Evolutionary conservation across 2,888 invertebrate genomes (phyloP), one percentile per base, ranked within the genome.

Genomic region (Ashinkailepas kermadecensis): DNA sequence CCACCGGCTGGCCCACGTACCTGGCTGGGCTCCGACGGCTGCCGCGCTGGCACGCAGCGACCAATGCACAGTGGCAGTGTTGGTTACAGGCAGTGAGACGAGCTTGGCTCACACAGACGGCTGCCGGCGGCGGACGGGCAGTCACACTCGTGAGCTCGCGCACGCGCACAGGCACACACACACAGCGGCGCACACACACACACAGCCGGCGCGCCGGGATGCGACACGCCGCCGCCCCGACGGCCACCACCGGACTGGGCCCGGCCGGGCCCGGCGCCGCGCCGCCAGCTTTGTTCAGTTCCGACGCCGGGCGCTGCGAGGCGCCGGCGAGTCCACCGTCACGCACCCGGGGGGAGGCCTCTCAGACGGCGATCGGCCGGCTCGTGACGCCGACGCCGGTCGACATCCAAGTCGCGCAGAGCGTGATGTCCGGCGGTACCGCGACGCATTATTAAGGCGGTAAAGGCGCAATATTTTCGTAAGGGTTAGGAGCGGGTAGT

Each of bases 271-370:
- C 21, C 78, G 18, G 78, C 54, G 78, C 56, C 4, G 23, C 21
- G 13, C 57, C 15, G 67, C 80, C 65, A 80, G 80, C 64, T 80
- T 67, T 65, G 80, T 64, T 67, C 64, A 39, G 56, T 21, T 23
- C 56, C 59, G 64, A 9, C 67, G 59, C 67, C 58, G 13, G 64
- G 15, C 67, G 65, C 18, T 15, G 67, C 13, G 81, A 67, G 13
- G 81, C 23, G 57, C 67, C 58, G 67, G 81, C 67, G 81, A 81
- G 70, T 81, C 74, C 74, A 74, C 74, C 74, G 74, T 21, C 74
- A 74, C 74, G 74, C 74, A 74, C 74, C 74, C 54, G 74, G 18
- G 59, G 81, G 70, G 67, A 81, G 70, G 81, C 67, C 67, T 58
- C 18, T 56, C 67, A 56, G 56, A 57, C 54, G 58, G 15, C 25